phyloP scores from a whole-genome alignment of 2,888 invertebrate species.

The Julus scandinavius region DNA sequence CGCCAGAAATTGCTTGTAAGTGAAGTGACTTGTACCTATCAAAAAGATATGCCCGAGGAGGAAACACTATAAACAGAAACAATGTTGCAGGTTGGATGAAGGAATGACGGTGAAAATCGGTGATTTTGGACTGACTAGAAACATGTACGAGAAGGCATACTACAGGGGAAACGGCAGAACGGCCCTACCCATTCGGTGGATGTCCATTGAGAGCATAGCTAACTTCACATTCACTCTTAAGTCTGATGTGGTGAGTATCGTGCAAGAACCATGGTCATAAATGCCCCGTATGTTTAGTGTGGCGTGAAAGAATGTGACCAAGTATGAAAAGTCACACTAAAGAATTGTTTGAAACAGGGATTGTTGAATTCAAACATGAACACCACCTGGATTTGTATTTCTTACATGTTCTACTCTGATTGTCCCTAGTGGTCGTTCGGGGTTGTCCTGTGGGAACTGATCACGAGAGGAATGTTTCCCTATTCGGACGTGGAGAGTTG shows the following conservation, averaged over 20 bases:
- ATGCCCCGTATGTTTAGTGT: too few relatives aligned
- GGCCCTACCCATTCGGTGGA: slow-evolving; percentile 69
- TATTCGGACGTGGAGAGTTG: slow-evolving; percentile 68
- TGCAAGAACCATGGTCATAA: too few relatives aligned
- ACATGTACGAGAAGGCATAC: slow-evolving; percentile 69
- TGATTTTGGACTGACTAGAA: slow-evolving; percentile 71
- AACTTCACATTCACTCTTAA: slow-evolving; percentile 65
- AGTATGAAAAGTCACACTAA: too few relatives aligned
- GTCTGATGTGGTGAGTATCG: slow-evolving; percentile 66
- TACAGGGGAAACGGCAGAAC: slow-evolving; percentile 67
- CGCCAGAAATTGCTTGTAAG: slow-evolving; percentile 71
- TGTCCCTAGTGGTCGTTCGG: slow-evolving; percentile 67
- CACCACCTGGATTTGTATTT: neutral
- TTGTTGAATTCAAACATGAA: too few relatives aligned
- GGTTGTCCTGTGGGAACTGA: slow-evolving; percentile 68
- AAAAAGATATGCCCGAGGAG: neutral
- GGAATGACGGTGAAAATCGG: slow-evolving; percentile 68
- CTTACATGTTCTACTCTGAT: neutral
- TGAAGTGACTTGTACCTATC: slow-evolving; percentile 52
- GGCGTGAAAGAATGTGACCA: too few relatives aligned
- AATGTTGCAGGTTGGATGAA: slow-evolving; percentile 66
- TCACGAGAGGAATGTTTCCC: slow-evolving; percentile 68
- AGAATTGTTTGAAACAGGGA: too few relatives aligned
- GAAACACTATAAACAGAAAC: neutral
- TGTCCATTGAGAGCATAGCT: slow-evolving; percentile 68